Evolutionary conservation across 1,140 invertebrate species (phyloP).

Genomic region (Stenopsyche tienmushanensis): DNA sequence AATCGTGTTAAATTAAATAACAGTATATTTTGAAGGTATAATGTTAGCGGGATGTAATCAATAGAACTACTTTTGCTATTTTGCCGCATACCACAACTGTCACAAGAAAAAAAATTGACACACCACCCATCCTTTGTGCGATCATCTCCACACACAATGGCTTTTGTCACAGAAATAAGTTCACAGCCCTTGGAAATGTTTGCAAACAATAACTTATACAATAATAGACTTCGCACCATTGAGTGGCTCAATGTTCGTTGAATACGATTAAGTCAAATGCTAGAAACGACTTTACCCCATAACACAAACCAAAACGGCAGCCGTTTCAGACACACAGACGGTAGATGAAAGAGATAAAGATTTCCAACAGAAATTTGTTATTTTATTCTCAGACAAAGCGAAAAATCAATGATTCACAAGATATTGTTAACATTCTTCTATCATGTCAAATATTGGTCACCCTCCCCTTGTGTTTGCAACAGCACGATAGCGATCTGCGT

Average conservation of each 20-base stretch:
- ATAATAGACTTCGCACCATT: slow-evolving; percentile 41
- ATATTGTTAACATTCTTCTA: too few relatives aligned
- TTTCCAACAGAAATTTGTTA: too few relatives aligned
- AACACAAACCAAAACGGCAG: too few relatives aligned
- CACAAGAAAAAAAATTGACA: slow-evolving; percentile 31
- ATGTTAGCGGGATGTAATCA: background rate
- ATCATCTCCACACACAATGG: slow-evolving; percentile 27
- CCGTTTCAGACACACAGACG: too few relatives aligned
- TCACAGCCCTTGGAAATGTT: slow-evolving; percentile 40
- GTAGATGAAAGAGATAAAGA: too few relatives aligned
- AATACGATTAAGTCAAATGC: slow-evolving; percentile 11
- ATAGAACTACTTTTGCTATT: background rate
- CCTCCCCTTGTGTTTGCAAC: too few relatives aligned
- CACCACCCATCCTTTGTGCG: slow-evolving; percentile 19
- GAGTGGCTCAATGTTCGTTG: slow-evolving; percentile 22
- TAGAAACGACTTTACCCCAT: background rate
- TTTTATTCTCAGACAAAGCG: too few relatives aligned
- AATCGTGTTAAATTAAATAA: background rate
- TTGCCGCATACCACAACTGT: slow-evolving; percentile 38
- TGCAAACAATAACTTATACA: slow-evolving; percentile 35
- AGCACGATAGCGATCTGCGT: too few relatives aligned
- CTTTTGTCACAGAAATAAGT: slow-evolving; percentile 35
- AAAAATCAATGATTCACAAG: too few relatives aligned
- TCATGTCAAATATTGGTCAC: too few relatives aligned
- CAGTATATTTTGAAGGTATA: background rate